phyloP scores from a whole-genome alignment of 2,797 vertebrate species.

The Muscicapa striata region DNA sequence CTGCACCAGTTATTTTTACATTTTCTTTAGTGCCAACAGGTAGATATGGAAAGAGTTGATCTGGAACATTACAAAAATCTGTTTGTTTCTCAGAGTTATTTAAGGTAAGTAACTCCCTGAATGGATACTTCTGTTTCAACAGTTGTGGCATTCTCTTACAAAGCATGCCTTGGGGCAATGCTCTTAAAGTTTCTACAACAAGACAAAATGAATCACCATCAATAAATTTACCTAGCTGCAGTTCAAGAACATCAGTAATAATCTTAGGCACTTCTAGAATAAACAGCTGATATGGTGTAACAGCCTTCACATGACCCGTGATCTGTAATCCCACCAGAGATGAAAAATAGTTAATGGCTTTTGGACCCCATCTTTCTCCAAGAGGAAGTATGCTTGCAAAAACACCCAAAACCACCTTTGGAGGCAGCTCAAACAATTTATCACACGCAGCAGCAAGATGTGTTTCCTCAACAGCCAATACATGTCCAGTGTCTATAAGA shows the following conservation, averaged over 20 bases:
- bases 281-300: constrained; percentile 82
- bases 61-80: constrained; percentile 77
- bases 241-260: constrained; percentile 78
- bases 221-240: constrained; percentile 83
- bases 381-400: constrained; percentile 88
- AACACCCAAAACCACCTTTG: constrained; percentile 86
- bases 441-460: constrained; percentile 80
- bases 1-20: constrained; percentile 83
- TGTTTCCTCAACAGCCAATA: constrained; percentile 75
- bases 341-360: constrained; percentile 83
- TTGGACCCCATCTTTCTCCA: constrained; percentile 75
- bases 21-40: constrained; percentile 76
- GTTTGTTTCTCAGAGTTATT: constrained; percentile 54
- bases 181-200: constrained; percentile 83
- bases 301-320: constrained; percentile 82
- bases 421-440: constrained; percentile 86
- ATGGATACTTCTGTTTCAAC: constrained; percentile 73
- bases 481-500: constrained; percentile 86
- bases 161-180: constrained; percentile 73
- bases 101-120: constrained; percentile 63
- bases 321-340: constrained; percentile 81
- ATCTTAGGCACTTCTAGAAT: constrained; percentile 87
- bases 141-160: constrained; percentile 77
- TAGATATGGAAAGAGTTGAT: constrained; percentile 76
- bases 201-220: constrained; percentile 88